A percentile compares a stretch with the other conserved stretches of the same genome.
These are phyloP conservation scores for Bellardia bayeri DNA, from an alignment of 2,888 invertebrate species.

Conservation along the genomic window DNA sequence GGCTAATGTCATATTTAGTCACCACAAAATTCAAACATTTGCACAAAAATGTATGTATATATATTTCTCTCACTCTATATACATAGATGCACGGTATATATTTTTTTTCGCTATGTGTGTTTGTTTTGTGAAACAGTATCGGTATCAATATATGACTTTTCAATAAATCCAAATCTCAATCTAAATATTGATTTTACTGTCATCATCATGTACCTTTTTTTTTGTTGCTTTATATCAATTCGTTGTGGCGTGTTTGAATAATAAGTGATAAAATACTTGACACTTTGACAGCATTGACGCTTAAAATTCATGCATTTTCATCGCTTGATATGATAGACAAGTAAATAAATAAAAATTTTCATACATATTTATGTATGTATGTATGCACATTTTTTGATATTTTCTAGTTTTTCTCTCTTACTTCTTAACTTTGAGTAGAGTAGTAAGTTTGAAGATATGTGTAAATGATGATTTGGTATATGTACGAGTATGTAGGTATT, in stretches of 20 bases:
- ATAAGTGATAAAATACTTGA: constrained; percentile 68
- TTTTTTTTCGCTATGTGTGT: background rate
- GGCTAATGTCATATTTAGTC: constrained; percentile 42
- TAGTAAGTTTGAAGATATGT: background rate
- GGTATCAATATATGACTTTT: constrained; percentile 13
- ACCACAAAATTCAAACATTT: constrained; percentile 31
- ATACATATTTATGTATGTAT: background rate
- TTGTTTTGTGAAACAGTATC: constrained; percentile 26
- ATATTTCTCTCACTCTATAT: background rate
- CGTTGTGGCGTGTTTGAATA: constrained; percentile 52
- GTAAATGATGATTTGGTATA: background rate
- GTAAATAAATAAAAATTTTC: constrained; percentile 55
- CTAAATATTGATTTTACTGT: constrained; percentile 71
- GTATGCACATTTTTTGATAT: background rate
- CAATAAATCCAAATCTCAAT: constrained; percentile 69
- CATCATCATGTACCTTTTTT: constrained; percentile 53
- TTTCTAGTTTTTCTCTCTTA: background rate
- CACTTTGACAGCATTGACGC: constrained; percentile 66
- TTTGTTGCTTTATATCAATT: constrained; percentile 21
- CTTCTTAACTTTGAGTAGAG: background rate
- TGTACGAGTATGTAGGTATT: background rate
- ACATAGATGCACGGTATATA: background rate
- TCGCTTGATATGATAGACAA: constrained; percentile 43
- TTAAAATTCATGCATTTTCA: constrained; percentile 67
- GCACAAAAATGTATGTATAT: constrained; percentile 13